phyloP scores from a whole-genome alignment of 2,888 invertebrate genomes.

The Nomada ferruginata region DNA sequence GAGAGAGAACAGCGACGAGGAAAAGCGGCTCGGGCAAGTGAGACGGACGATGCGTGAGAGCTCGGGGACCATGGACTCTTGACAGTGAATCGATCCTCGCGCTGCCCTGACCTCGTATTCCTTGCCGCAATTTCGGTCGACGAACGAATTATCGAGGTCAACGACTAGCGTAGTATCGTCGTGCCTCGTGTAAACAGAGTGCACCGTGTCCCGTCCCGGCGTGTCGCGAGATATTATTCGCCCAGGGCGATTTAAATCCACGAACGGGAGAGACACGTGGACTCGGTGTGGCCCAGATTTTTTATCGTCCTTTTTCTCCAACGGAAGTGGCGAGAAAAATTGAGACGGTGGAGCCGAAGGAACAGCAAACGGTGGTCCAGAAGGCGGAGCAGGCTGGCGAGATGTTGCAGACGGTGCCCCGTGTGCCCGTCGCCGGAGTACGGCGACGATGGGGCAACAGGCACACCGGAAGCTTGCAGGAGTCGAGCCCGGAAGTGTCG shows the following conservation, averaged over 20 bases:
- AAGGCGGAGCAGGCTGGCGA: conserved; percentile 63
- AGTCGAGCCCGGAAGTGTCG: conserved; percentile 82
- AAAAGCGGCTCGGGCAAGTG: conserved; percentile 43
- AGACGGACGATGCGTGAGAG: conserved; percentile 54
- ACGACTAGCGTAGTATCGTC: conserved; percentile 51
- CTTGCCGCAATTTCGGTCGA: conserved; percentile 59
- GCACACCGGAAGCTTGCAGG: conserved; percentile 75
- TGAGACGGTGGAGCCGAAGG: conserved; percentile 54
- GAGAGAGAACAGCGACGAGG: conserved; percentile 27
- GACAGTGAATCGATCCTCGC: conserved; percentile 64
- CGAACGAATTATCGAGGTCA: conserved; percentile 65
- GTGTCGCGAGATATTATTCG: background rate
- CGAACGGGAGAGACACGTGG: background rate
- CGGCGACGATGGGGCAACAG: conserved; percentile 80
- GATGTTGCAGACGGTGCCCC: conserved; percentile 81
- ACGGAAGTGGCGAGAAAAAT: conserved; percentile 27
- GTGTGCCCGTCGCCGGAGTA: conserved; percentile 80
- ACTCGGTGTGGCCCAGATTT: background rate
- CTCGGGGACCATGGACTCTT: conserved; percentile 60
- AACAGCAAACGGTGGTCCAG: conserved; percentile 47
- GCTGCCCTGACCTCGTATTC: conserved; percentile 59
- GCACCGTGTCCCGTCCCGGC: background rate
- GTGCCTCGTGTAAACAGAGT: conserved; percentile 37
- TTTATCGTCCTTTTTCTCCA: background rate
- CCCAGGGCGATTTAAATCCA: background rate